Base-by-base conservation (phyloP, 2,888 invertebrate genomes). In the Pachymerium ferrugineum region DNA sequence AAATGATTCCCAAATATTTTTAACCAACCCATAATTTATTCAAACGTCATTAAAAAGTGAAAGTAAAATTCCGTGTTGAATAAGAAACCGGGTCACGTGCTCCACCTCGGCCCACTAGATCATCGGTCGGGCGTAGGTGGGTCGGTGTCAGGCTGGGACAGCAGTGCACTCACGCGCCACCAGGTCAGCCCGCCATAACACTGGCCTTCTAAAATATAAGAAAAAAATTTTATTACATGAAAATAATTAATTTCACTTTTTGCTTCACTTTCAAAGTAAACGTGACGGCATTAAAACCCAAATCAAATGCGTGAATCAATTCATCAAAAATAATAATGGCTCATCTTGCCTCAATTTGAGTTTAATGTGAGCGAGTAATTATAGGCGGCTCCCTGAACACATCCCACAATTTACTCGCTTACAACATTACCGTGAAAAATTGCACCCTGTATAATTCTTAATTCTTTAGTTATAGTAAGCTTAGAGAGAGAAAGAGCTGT, bases 81-180 rank as follows among this genome's bases (percentile, higher is more conserved):
- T 19, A 22, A 19, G 47, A 47, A 47, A 47, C 16, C 8, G 47
- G 16, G 47, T 42, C n/a, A 3, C 8, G 5, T 4, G 22, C 47
- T 47, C 47, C 47, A 47, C 47, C 47, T 47, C 16, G 19, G 16
- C 47, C 16, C 16, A 47, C 16, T 47, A 47, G 47, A 47, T 47
- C 47, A 47, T 47, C 47, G 47, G n/a, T 42, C 42, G 42, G 42
- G 47, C 47, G 47, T 47, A 22, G 47, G 47, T 47, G 47, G 47
- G 47, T 47, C 47, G 47, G n/a, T 47, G 47, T 47, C 47, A 47
- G 47, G 2, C 47, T 2, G 47, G 47, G 47, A 47, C 47, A 47
- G 47, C 47, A 14, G 47, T n/a, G 47, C 47, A 47, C 1, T 47
- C 47, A 47, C 47, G 47, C 47, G 47, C 47, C 47, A 19, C 47